Conservation (phyloP, 2,797 vertebrate genomes). For the Geotrypetes seraphini region DNA sequence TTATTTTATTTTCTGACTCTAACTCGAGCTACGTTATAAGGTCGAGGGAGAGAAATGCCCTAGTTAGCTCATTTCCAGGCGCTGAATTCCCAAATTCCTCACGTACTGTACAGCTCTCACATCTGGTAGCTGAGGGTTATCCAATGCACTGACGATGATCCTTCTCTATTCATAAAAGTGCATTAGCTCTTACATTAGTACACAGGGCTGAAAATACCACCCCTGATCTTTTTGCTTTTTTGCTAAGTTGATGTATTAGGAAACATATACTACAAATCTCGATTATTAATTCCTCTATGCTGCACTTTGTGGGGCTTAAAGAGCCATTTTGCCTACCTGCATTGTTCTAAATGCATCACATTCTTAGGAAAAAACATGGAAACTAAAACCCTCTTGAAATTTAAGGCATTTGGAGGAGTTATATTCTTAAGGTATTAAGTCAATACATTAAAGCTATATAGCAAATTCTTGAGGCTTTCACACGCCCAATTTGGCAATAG, state of each 20-base stretch:
- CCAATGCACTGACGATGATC: background rate
- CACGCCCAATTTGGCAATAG: conserved; percentile 27
- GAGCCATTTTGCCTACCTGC: conserved; percentile 27
- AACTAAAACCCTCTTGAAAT: conserved; percentile 46
- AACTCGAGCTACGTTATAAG: too few relatives aligned
- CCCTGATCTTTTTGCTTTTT: conserved; percentile 4
- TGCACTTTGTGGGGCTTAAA: conserved; percentile 26
- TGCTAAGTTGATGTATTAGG: conserved; percentile 14
- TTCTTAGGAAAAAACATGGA: conserved; percentile 37
- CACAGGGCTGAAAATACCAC: conserved; percentile 20
- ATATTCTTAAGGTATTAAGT: conserved; percentile 46
- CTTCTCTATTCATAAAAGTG: conserved; percentile 13
- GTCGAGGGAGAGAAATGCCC: too few relatives aligned
- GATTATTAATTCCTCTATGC: conserved; percentile 37
- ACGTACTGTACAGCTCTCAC: background rate
- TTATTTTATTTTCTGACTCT: too few relatives aligned
- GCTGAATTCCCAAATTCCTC: too few relatives aligned
- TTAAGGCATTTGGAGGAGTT: conserved; percentile 41
- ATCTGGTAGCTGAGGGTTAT: conserved; percentile 8
- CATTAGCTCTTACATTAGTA: background rate
- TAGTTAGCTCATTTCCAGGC: too few relatives aligned
- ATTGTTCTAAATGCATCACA: conserved; percentile 22
- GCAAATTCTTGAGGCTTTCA: conserved; percentile 32
- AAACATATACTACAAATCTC: conserved; percentile 20
- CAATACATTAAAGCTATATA: conserved; percentile 29